Conservation (phyloP, 2,797 vertebrate genomes). For the Falco naumanni region DNA sequence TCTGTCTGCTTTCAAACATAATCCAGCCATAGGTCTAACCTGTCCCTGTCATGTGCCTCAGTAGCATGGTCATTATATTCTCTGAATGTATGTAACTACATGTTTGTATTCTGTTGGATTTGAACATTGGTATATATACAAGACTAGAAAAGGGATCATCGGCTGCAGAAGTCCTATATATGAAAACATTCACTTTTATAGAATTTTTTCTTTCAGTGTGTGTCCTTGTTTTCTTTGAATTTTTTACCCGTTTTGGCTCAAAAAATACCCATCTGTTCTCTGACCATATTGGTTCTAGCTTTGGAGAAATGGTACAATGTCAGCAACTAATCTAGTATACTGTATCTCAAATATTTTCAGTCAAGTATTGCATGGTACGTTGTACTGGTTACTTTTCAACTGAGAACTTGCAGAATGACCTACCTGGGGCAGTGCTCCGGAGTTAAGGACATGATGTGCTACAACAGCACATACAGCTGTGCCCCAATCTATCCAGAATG, state of each 20-base stretch:
- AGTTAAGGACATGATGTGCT: not conserved
- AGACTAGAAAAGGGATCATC: not conserved
- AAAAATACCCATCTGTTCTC: not conserved
- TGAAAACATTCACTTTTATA: not conserved
- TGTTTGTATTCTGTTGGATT: not conserved
- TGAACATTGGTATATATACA: not conserved
- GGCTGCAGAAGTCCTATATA: not conserved
- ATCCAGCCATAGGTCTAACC: not conserved
- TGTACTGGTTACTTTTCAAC: not conserved
- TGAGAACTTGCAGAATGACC: not conserved
- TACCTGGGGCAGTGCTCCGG: not conserved
- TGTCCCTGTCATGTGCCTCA: not conserved
- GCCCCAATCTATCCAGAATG: not conserved
- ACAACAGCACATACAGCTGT: not conserved
- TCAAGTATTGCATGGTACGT: not conserved
- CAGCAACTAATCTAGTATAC: not conserved
- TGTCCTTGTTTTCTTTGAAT: not conserved
- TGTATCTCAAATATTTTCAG: not conserved
- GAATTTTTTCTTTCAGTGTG: not conserved
- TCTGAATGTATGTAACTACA: not conserved
- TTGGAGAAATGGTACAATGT: not conserved
- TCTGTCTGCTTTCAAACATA: not conserved
- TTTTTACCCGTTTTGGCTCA: not conserved
- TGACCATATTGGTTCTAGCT: not conserved
- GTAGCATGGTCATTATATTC: not conserved